phyloP scores from a whole-genome alignment of 2,113 vertebrate genomes.

The Thamnophis sirtalis region DNA sequence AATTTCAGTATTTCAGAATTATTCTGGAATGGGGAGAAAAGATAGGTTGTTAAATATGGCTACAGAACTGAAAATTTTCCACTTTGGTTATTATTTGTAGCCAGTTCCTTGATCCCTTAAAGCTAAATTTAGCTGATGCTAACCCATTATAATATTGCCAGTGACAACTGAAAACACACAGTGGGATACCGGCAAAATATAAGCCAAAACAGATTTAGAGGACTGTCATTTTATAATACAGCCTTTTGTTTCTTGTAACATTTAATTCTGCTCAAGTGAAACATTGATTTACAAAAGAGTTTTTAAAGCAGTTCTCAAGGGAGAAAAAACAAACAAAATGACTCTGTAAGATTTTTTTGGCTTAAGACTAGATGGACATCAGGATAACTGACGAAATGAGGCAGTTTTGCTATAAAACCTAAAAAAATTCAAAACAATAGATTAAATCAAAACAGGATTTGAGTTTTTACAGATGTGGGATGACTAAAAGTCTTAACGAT shows the following conservation, averaged over 20 bases:
- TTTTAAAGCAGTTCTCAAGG: background rate
- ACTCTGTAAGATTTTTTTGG: background rate
- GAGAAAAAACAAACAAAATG: background rate
- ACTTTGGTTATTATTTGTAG: background rate
- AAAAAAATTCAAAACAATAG: background rate
- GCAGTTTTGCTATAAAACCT: background rate
- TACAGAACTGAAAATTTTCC: background rate
- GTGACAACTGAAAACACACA: background rate
- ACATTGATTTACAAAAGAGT: background rate
- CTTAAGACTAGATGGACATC: background rate
- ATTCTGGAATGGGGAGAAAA: constrained; percentile 68
- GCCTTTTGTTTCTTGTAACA: background rate
- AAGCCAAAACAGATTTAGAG: background rate
- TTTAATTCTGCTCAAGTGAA: background rate
- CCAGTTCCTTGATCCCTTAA: background rate
- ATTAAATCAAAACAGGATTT: background rate
- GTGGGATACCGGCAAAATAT: background rate
- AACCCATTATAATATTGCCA: background rate
- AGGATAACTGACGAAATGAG: background rate
- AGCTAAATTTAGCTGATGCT: background rate
- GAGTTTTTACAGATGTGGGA: background rate
- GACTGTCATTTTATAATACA: background rate
- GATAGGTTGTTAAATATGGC: background rate
- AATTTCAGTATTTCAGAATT: constrained; percentile 73
- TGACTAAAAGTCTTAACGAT: background rate